Evolutionary conservation across 2,888 invertebrate genomes (phyloP), one percentile per base, ranked within the genome.

Genomic region (Hyposoter didymator): DNA sequence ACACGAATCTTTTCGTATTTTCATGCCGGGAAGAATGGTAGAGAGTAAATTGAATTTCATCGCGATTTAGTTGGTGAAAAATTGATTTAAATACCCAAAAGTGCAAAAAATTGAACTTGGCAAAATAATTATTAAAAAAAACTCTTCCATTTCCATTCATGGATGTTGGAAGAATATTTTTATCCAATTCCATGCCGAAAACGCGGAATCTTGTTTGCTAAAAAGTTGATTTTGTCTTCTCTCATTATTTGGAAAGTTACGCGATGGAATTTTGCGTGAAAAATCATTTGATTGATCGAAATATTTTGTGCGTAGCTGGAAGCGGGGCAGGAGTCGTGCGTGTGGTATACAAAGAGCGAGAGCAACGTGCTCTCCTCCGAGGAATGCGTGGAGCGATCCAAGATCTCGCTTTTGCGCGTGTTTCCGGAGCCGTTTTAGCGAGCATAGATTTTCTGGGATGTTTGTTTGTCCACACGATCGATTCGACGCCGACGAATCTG

Each of bases 401-500:
- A 93, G 99, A 99, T 94, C 94, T 99, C 72, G 96, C 98, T 1
- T 99, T 99, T 94, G 98, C 99, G 4, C 97, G 97, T 93, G 96
- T 97, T 67, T 95, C 96, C 79, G 96, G 97, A 89, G 96, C 97
- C 59, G 95, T 98, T 84, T 94, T 99, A 59, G 99, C 98, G 0
- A 97, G 97, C 89, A 97, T 99, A 74, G 99, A 99, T 94, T 97
- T 97, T 90, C 95, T 95, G 89, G 98, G 98, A 66, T 97, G 96
- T 91, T 95, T 99, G 87, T 97, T 97, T 93, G 96, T 99, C 75
- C 96, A 98, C 92, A 96, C 96, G 90, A 96, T 98, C 89, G 96
- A 96, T 91, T 95, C 96, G 49, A 91, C 92, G 10, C 90, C 89
- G 2, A 88, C 88, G 7, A 92, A 92, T 84, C 89, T 91, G 88